Conservation (phyloP, 1,140 invertebrate species). For the Drosophila yakuba region DNA sequence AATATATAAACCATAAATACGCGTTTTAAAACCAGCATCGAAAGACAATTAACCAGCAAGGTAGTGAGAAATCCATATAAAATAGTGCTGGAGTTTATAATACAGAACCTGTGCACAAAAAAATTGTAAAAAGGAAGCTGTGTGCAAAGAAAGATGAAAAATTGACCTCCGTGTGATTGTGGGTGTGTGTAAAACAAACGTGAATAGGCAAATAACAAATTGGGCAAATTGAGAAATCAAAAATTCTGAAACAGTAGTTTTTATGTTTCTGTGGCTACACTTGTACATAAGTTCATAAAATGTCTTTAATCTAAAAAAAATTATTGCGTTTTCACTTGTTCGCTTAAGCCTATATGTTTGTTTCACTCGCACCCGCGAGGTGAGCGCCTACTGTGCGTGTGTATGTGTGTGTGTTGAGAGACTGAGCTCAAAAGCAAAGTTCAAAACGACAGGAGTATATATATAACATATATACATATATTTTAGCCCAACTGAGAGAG, state of each 20-base stretch:
- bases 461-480: conserved; percentile 29
- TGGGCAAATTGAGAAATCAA: conserved; percentile 17
- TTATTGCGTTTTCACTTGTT: conserved; percentile 75
- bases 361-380: conserved; percentile 65
- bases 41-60: conserved; percentile 30
- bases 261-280: conserved; percentile 35
- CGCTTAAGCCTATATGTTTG: conserved; percentile 53
- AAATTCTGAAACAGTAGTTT: conserved; percentile 18
- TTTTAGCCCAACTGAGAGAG: conserved; percentile 56
- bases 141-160: conserved; percentile 26
- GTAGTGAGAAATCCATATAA: conserved; percentile 20
- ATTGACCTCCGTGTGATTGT: conserved; percentile 17
- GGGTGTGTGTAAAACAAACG: conserved; percentile 57
- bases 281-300: conserved; percentile 41
- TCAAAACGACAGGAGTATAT: conserved; percentile 43
- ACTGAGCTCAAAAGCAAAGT: conserved; percentile 57
- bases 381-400: conserved; percentile 36
- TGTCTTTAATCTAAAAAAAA: conserved; percentile 53
- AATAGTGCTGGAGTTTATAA: conserved; percentile 3
- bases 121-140: conserved; percentile 45
- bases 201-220: conserved; percentile 20
- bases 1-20: conserved; percentile 2
- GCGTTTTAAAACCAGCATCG: conserved; percentile 17
- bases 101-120: conserved; percentile 14
- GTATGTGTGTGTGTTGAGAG: conserved; percentile 29